These are phyloP conservation scores for Drosophila neotestacea DNA, from an alignment of 2,888 invertebrate genomes.

Conservation along the genomic window DNA sequence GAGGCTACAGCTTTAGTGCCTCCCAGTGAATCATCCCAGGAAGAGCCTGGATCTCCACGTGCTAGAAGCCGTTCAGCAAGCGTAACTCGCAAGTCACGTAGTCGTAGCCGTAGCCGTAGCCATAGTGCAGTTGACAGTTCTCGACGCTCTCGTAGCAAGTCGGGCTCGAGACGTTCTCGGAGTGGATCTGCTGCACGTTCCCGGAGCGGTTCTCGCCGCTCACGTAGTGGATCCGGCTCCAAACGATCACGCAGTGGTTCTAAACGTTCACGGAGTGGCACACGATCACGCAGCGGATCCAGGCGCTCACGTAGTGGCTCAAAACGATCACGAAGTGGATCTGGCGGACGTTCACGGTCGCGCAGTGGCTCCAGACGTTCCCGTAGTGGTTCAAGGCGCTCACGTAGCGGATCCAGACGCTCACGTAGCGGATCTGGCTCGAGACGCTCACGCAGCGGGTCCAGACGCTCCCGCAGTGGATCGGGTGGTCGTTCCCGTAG, in stretches of 20 bases:
- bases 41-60: slow-evolving; percentile 21
- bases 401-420: slow-evolving; percentile 64
- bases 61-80: slow-evolving; percentile 68
- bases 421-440: slow-evolving; percentile 34
- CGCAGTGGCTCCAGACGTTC: slow-evolving; percentile 63
- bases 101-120: slow-evolving; percentile 38
- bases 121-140: slow-evolving; percentile 38
- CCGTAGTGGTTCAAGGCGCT: slow-evolving; percentile 65
- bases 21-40: slow-evolving; percentile 14
- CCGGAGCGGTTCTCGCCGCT: slow-evolving; percentile 56
- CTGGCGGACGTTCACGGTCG: slow-evolving; percentile 68
- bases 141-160: slow-evolving; percentile 60
- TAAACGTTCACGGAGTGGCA: slow-evolving; percentile 45
- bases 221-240: slow-evolving; percentile 66
- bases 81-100: slow-evolving; percentile 72
- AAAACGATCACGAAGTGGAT: slow-evolving; percentile 56
- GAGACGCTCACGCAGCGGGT: slow-evolving; percentile 46
- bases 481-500: slow-evolving; percentile 56
- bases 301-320: slow-evolving; percentile 71
- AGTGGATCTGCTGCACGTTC: slow-evolving; percentile 62
- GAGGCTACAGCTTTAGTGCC: slow-evolving; percentile 16
- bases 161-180: slow-evolving; percentile 31
- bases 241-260: slow-evolving; percentile 59
- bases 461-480: slow-evolving; percentile 55
- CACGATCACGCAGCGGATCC: slow-evolving; percentile 55